Percentiles rank a stretch among this genome's conserved stretches.
Conservation (phyloP, 2,888 invertebrate species). For the Matsumyia berberina region DNA sequence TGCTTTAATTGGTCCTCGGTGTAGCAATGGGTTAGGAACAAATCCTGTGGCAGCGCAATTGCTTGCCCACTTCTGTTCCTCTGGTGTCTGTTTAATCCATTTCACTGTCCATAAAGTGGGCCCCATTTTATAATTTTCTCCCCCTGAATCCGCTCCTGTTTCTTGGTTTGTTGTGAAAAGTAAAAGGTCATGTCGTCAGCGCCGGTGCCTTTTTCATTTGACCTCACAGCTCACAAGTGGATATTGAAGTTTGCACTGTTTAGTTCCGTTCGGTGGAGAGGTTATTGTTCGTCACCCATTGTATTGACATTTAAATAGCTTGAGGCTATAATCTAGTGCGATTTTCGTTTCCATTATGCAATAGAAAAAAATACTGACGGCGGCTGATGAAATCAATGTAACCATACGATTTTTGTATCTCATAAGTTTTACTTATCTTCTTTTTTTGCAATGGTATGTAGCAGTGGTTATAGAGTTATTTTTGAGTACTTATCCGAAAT, state of each 20-base stretch:
- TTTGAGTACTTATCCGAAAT: no score
- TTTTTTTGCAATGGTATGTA: no score
- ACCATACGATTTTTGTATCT: no score
- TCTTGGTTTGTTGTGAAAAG: background rate
- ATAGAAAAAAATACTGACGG: no score
- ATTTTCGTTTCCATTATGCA: background rate
- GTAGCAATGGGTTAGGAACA: no score
- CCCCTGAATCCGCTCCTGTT: background rate
- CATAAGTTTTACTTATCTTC: no score
- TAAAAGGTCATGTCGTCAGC: slow-evolving; percentile 14
- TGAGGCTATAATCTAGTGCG: slow-evolving; percentile 11
- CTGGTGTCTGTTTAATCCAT: no score
- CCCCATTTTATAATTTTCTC: background rate
- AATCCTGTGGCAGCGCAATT: no score
- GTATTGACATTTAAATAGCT: slow-evolving; percentile 23
- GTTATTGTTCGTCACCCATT: slow-evolving; percentile 25
- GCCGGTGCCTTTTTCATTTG: background rate
- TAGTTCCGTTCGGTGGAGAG: slow-evolving; percentile 19
- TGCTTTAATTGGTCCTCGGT: no score
- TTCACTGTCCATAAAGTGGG: background rate
- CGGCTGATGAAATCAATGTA: no score
- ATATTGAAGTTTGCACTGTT: slow-evolving; percentile 2
- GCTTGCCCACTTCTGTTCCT: no score
- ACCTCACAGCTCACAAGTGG: slow-evolving; percentile 8
- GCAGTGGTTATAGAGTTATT: no score